Evolutionary conservation across 2,888 invertebrate species (phyloP).

Genomic region (Merodon equestris): DNA sequence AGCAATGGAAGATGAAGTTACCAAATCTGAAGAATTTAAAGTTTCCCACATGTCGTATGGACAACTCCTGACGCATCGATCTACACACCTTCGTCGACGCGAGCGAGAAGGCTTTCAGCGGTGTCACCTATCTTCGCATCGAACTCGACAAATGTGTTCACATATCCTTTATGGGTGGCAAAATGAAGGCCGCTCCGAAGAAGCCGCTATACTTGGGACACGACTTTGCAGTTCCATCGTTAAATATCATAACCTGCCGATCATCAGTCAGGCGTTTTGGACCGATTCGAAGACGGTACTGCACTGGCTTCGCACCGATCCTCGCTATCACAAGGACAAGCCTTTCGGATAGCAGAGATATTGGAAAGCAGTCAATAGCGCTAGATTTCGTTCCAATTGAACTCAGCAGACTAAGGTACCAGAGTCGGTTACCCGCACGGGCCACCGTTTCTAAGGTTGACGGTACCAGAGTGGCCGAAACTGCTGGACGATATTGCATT

Average conservation of each 20-base stretch:
- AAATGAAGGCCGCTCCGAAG: conserved; percentile 9
- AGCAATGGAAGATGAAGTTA: neutral
- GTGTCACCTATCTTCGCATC: conserved; percentile 37
- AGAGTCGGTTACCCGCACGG: conserved; percentile 9
- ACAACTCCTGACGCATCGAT: neutral
- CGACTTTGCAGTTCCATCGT: conserved; percentile 11
- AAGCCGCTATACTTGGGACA: conserved; percentile 10
- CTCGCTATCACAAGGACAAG: too few relatives aligned
- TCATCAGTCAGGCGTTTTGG: neutral
- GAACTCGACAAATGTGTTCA: neutral
- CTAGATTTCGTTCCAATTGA: too few relatives aligned
- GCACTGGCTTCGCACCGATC: too few relatives aligned
- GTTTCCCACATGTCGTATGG: conserved; percentile 7
- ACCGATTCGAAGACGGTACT: conserved; percentile 18
- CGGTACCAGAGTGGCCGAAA: conserved; percentile 19
- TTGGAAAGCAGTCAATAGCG: too few relatives aligned
- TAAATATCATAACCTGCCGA: neutral
- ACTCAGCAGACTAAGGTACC: conserved; percentile 26
- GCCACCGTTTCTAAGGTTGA: conserved; percentile 10
- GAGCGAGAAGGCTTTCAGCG: conserved; percentile 30
- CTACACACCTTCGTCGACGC: conserved; percentile 24
- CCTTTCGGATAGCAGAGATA: too few relatives aligned
- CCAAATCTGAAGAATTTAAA: neutral
- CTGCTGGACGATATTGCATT: conserved; percentile 16
- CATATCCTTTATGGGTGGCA: conserved; percentile 11